These are phyloP conservation scores for Hyles lineata DNA, from an alignment of 2,888 invertebrate species.

Conservation along the genomic window DNA sequence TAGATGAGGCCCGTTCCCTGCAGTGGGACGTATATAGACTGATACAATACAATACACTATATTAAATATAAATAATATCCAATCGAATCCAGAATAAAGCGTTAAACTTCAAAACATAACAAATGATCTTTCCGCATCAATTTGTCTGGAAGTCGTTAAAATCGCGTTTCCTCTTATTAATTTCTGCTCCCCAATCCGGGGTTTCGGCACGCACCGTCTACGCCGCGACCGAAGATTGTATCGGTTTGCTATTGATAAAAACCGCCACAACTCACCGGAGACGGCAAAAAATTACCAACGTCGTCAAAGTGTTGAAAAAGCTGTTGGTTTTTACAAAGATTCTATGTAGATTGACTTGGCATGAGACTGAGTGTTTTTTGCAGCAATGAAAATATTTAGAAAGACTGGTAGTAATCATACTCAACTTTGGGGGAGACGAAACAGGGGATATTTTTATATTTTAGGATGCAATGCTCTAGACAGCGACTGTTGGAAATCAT, in stretches of 20 bases:
- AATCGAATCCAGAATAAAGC: slow-evolving; percentile 52
- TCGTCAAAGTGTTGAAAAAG: slow-evolving; percentile 23
- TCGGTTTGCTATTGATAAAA: slow-evolving; percentile 46
- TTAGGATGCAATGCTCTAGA: too few species aligned
- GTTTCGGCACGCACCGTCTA: slow-evolving; percentile 56
- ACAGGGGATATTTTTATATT: background rate
- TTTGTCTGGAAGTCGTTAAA: slow-evolving; percentile 77
- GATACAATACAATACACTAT: too few species aligned
- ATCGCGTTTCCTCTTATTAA: slow-evolving; percentile 78
- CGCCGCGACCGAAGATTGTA: slow-evolving; percentile 59
- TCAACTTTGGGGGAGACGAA: background rate
- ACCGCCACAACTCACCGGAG: slow-evolving; percentile 31
- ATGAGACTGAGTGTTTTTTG: background rate
- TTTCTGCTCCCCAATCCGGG: slow-evolving; percentile 66
- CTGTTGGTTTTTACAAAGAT: background rate
- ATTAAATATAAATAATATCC: too few species aligned
- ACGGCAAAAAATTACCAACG: slow-evolving; percentile 28
- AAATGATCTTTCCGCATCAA: slow-evolving; percentile 77
- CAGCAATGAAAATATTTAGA: background rate
- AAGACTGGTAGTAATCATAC: background rate
- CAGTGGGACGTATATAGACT: too few species aligned
- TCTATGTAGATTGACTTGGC: background rate
- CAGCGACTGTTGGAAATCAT: too few species aligned
- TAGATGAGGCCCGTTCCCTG: too few species aligned
- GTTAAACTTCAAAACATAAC: slow-evolving; percentile 63